Percentiles rank a stretch among this genome's conserved stretches.
Evolutionary conservation across 1,140 invertebrate species (phyloP).

Genomic region (Frieseomelitta varia): DNA sequence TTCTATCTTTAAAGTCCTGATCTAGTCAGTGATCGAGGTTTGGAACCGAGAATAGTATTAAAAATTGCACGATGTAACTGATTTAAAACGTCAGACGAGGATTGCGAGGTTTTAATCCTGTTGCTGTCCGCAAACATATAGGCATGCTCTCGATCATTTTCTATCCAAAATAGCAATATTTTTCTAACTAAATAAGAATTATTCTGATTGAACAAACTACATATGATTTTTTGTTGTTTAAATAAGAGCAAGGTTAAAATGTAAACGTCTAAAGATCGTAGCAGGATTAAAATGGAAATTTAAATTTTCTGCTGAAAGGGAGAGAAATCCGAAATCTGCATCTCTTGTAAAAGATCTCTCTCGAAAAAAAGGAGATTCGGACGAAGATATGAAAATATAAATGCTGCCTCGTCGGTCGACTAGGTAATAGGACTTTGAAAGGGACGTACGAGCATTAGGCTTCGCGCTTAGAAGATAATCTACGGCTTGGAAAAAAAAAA

Average conservation of each 20-base stretch:
- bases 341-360: background rate
- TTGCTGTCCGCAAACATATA: no score
- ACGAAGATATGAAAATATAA: background rate
- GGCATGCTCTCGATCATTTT: no score
- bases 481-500: constrained; percentile 8
- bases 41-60: background rate
- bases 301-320: background rate
- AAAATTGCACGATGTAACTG: no score
- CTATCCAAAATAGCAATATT: no score
- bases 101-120: no score
- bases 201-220: no score
- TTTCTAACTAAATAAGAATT: no score
- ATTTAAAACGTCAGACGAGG: no score
- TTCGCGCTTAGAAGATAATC: constrained; percentile 32
- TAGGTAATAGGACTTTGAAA: constrained; percentile 19
- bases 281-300: background rate
- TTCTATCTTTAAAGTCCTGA: constrained; percentile 46
- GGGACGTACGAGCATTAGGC: constrained; percentile 11
- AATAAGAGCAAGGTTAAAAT: no score
- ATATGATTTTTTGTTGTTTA: no score
- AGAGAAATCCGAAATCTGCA: background rate
- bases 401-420: background rate
- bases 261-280: no score
- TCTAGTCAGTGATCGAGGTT: constrained; percentile 2
- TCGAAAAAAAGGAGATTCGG: background rate